phyloP scores from a whole-genome alignment of 2,888 invertebrate genomes.

The Drosophila testacea region DNA sequence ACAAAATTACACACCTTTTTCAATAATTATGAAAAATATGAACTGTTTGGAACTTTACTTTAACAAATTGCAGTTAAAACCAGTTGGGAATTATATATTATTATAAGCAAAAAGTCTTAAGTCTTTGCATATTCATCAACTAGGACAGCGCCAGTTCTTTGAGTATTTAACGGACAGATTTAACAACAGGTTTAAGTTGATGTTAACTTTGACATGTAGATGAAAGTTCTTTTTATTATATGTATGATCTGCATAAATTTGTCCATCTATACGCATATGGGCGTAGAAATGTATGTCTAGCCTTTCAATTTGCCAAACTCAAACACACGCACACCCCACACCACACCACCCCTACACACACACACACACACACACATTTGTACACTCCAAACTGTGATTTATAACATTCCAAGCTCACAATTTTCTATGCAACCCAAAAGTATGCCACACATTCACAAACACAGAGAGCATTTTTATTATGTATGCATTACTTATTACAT shows the following conservation, averaged over 20 bases:
- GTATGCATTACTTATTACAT: conserved; percentile 64
- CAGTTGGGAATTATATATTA: neutral
- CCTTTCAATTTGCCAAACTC: conserved; percentile 26
- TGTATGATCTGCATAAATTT: conserved; percentile 11
- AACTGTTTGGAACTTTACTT: neutral
- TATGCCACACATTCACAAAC: conserved; percentile 38
- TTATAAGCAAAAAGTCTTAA: neutral
- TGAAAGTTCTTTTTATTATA: conserved; percentile 2
- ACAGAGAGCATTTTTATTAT: conserved; percentile 47
- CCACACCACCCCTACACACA: neutral
- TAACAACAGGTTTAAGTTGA: conserved; percentile 2
- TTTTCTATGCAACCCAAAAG: conserved; percentile 53
- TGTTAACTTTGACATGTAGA: conserved; percentile 8
- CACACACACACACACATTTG: conserved; percentile 3
- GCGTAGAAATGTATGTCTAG: conserved; percentile 13
- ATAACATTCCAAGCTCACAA: conserved; percentile 48
- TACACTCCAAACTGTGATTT: conserved; percentile 44
- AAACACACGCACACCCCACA: neutral
- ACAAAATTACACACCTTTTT: neutral
- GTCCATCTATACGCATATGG: neutral
- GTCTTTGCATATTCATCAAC: too few relatives aligned
- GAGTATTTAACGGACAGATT: too few relatives aligned
- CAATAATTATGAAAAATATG: neutral
- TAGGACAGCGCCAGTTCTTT: too few relatives aligned
- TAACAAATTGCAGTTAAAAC: neutral